Evolutionary conservation across 2,888 invertebrate species (phyloP).

Genomic region (Phortica okadai): DNA sequence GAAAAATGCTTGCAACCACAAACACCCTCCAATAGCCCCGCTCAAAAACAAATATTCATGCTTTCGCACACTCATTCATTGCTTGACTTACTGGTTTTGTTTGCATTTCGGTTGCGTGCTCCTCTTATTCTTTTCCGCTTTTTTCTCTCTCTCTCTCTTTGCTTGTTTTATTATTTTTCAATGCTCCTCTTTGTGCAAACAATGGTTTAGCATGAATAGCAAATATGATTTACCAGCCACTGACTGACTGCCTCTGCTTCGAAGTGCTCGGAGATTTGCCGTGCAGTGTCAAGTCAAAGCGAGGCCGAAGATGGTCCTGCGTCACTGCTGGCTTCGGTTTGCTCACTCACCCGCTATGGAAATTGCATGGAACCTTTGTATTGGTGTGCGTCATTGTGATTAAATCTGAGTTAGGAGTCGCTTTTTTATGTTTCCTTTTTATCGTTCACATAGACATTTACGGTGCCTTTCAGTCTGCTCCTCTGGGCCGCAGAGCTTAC

Average conservation of each 20-base stretch:
- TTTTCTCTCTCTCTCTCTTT: neutral
- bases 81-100: neutral
- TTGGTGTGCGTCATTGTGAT: neutral
- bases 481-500: neutral
- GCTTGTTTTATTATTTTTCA: constrained; percentile 23
- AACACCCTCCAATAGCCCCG: too few species aligned
- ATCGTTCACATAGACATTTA: constrained; percentile 10
- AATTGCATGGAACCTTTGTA: too few species aligned
- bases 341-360: too few species aligned
- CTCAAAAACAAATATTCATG: constrained; percentile 37
- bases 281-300: too few species aligned
- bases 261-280: too few species aligned
- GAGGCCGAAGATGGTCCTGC: too few species aligned
- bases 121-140: neutral
- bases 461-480: neutral
- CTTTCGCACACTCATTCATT: constrained; percentile 42
- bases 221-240: constrained; percentile 53
- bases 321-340: too few species aligned
- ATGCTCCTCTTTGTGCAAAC: constrained; percentile 18
- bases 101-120: constrained; percentile 22
- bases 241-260: constrained; percentile 2
- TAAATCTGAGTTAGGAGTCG: constrained; percentile 5
- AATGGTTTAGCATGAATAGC: constrained; percentile 65
- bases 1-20: constrained; percentile 40
- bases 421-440: neutral